Conservation (phyloP, 2,113 vertebrate genomes). For the Ailuropoda melanoleuca region DNA sequence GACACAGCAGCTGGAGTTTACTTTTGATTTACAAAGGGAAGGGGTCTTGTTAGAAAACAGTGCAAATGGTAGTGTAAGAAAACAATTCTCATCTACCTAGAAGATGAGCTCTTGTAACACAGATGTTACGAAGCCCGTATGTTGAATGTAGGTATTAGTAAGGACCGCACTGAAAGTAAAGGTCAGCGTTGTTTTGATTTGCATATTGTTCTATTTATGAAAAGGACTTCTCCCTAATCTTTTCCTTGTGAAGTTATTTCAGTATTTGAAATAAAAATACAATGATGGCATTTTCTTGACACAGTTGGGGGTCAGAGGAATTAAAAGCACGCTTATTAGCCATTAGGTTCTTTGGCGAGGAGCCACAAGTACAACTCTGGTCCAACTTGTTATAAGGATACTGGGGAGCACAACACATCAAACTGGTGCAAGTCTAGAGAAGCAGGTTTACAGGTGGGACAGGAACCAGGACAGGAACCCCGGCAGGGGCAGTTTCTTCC, state of each 20-base stretch:
- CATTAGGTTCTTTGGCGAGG: background rate
- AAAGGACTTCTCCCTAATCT: background rate
- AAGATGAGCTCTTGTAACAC: background rate
- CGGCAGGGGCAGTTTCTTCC: background rate
- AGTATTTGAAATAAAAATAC: background rate
- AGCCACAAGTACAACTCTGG: background rate
- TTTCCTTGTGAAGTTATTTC: background rate
- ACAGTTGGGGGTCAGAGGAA: background rate
- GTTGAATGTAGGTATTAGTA: background rate
- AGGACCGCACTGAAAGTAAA: background rate
- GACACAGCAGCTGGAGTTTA: background rate
- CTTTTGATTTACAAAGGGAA: background rate
- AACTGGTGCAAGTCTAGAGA: background rate
- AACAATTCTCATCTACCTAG: background rate
- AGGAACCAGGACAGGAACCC: background rate
- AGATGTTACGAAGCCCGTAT: background rate
- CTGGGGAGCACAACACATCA: background rate
- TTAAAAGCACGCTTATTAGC: background rate
- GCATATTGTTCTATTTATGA: background rate
- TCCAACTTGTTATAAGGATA: background rate
- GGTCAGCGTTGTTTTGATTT: slow-evolving; percentile 9
- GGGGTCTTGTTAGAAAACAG: background rate
- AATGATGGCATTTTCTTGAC: background rate
- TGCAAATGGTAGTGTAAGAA: background rate
- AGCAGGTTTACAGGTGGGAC: background rate